Evolutionary conservation across 35 echinoderm and acorn worm species (phyloP), one percentile per base, ranked within the genome.

Genomic region (Lytechinus pictus): DNA sequence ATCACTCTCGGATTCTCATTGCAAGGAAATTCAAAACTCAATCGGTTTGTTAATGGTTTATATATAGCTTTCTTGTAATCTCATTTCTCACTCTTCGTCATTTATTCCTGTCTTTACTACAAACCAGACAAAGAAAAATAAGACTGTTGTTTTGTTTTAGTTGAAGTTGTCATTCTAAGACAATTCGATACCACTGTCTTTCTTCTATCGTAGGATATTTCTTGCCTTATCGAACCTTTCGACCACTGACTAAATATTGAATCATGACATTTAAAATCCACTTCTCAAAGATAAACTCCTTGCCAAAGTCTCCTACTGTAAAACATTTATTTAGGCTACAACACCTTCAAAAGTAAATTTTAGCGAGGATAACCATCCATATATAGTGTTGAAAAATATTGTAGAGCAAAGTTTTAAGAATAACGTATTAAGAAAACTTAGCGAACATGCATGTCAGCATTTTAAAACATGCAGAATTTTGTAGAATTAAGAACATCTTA

Each of bases 11-110:
- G n/a, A 24, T 79, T 79, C 33, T 44, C 66, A 79, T 24, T 79
- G 66, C 16, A 79, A 79, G 66, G 66, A 79, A 79, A 79, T 79
- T 79, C 66, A 24, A 79, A 58, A 79, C 66, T 79, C 66, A 79
- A 79, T 79, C 19, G 66, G 66, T 24, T 79, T 79, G 19, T 79
- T 79, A 14, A 79, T 79, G 66, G 19, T 79, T 79, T 79, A 79
- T n/a, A 79, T 79, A 79, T 79, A 79, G 66, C 66, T 79, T n/a
- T 24, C 66, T 24, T 79, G 66, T 8, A 6, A 79, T 79, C 66
- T 24, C 24, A 6, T 24, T 79, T 79, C 56, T 58, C 56, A 58
- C 56, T 58, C 56, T 58, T 58, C 13, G 9, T 58, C 1, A 9
- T 11, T 58, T 58, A 8, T 58, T 58, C 14, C 66, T 58, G 16